These are phyloP conservation scores for Chinchilla lanigera DNA, from an alignment of 2,113 vertebrate genomes.

Conservation along the genomic window DNA sequence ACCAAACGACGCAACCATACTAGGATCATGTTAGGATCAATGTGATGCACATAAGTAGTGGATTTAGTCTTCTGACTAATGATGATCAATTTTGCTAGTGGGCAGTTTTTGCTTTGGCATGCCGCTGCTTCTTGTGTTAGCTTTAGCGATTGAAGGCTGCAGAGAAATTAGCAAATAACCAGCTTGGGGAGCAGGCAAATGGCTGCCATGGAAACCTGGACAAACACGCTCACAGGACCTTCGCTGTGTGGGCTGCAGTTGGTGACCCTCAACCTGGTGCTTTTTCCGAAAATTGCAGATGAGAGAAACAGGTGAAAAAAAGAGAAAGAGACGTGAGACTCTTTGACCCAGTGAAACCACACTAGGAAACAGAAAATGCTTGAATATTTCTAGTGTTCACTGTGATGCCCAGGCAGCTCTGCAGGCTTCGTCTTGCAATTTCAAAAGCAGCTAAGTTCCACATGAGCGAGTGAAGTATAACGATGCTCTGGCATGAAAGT, in stretches of 20 bases:
- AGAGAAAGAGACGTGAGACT: background rate
- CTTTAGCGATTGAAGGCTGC: background rate
- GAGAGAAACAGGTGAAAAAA: background rate
- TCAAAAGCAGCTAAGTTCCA: background rate
- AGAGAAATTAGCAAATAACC: constrained; percentile 28
- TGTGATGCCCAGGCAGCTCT: background rate
- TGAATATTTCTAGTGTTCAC: background rate
- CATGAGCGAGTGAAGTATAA: background rate
- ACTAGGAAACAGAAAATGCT: background rate
- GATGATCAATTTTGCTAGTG: background rate
- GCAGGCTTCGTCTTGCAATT: background rate
- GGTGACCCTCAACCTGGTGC: background rate
- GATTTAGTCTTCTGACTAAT: background rate
- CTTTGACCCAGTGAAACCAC: background rate
- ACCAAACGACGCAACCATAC: background rate
- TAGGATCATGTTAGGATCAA: background rate
- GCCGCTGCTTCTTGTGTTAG: background rate
- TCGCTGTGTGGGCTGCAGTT: background rate
- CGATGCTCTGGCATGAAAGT: background rate
- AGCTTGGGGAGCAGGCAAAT: background rate
- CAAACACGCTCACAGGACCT: background rate
- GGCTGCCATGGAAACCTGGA: constrained; percentile 8
- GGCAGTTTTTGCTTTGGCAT: background rate
- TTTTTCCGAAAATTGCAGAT: constrained; percentile 3
- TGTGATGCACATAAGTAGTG: background rate